Base-by-base conservation (phyloP, 2,888 invertebrate species). In the Thymelicus acteon region DNA sequence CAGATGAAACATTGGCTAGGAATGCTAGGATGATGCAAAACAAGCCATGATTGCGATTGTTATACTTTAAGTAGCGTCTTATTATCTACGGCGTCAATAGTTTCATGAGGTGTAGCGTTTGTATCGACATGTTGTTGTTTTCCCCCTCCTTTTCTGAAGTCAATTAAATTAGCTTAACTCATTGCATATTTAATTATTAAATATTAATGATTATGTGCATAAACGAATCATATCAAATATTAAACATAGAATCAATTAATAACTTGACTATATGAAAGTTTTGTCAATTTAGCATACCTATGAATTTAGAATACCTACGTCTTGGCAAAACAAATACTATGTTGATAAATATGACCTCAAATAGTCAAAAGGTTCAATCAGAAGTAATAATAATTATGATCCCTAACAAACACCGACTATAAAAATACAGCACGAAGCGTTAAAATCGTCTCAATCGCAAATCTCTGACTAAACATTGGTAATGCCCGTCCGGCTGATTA, bases 1-100 rank as follows among this genome's bases (percentile, higher is more conserved):
- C 57, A 69, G 57, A 63, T 58, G 69, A 60, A 69, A 52, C 49
- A 39, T 67, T 54, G 44, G 67, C 61, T 61, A 7, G 39, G 39
- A 24, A 44, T 31, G 67, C 61, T 61, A 7, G 39, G 39, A 24
- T 62, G 61, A 62, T 49, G 68, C 57, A 69, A 68, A 39, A 15
- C 37, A 13, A 54, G 15, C 40, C 44, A 62, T 67, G 7, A 52
- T n/a, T 70, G 15, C 60, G 40, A 60, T 70, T 60, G 66, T 52
- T 49, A 15, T 37, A 48, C 24, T 48, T n/a, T 7, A 52, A 37
- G 48, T 39, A 8, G 15, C 6, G 31, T 47, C 47, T 60, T 58
- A 70, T 31, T 1, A 44, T 12, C 44, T 52, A 72, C 37, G 31
- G 39, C 19, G 49, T 67, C 39, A 39, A 19, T 31, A 57, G 13